Conservation (phyloP, 2,888 invertebrate species). For the Gastracanthus pulcherrimus region DNA sequence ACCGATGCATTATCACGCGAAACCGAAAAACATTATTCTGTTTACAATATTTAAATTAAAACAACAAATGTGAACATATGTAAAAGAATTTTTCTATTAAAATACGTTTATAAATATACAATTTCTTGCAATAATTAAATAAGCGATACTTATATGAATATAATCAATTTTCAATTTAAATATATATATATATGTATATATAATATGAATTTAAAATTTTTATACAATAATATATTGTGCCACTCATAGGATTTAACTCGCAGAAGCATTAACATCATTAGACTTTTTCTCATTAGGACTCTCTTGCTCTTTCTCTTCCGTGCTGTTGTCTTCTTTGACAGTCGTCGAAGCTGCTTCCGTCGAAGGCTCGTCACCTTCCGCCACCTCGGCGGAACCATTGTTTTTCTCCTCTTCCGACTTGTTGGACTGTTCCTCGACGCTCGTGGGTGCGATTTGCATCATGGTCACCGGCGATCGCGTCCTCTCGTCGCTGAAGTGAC, state of each 20-base stretch:
- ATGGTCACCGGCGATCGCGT: slow-evolving; percentile 64
- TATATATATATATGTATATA: background rate
- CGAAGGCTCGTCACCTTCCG: background rate
- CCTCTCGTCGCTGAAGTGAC: slow-evolving; percentile 60
- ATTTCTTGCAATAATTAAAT: no score
- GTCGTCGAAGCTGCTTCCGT: background rate
- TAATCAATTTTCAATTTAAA: no score
- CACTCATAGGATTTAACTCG: background rate
- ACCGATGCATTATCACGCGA: no score
- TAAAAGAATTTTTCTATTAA: background rate
- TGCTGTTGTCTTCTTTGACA: slow-evolving; percentile 30
- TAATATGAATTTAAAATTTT: background rate
- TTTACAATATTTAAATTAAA: no score
- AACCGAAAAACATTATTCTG: no score
- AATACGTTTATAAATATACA: background rate
- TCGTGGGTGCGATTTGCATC: slow-evolving; percentile 63
- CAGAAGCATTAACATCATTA: background rate
- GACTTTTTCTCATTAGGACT: slow-evolving; percentile 58
- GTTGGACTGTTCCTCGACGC: slow-evolving; percentile 56
- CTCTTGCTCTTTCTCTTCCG: slow-evolving; percentile 61
- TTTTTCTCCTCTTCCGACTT: slow-evolving; percentile 17
- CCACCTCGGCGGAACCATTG: background rate
- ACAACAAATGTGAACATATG: background rate
- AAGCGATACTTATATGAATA: background rate
- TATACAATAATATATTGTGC: background rate